Evolutionary conservation across 2,888 invertebrate species (phyloP).

Genomic region (Chrysolina oricalcia): DNA sequence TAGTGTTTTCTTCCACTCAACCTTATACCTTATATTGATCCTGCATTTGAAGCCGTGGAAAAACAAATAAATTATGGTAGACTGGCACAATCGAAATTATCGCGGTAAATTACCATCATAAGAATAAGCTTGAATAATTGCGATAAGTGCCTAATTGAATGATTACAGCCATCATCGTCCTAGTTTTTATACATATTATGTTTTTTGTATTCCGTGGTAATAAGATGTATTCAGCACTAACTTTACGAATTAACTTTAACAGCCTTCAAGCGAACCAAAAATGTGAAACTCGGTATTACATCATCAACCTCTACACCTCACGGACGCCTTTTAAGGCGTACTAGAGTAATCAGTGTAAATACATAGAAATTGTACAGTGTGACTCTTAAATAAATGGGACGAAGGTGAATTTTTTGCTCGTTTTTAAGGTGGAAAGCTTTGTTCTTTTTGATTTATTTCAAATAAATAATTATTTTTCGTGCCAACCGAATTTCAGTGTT

Average conservation of each 20-base stretch:
- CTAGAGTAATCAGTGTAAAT: neutral
- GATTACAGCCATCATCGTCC: neutral
- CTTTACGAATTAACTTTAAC: neutral
- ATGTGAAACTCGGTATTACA: conserved; percentile 10
- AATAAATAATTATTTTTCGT: no score
- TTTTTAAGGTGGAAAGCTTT: no score
- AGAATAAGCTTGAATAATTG: neutral
- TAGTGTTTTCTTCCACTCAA: no score
- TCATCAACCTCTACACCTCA: conserved; percentile 10
- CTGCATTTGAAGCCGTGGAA: no score
- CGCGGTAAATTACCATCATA: neutral
- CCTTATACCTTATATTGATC: no score
- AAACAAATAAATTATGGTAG: neutral
- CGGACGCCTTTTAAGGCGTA: neutral
- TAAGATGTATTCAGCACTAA: neutral
- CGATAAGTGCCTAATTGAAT: neutral
- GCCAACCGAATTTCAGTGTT: no score
- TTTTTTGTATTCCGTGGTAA: neutral
- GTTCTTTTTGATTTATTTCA: no score
- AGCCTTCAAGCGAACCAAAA: neutral
- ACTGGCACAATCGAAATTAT: neutral
- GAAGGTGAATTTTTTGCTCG: neutral
- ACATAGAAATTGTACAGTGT: neutral
- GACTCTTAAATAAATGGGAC: neutral
- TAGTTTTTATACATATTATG: conserved; percentile 1